phyloP scores from a whole-genome alignment of 2,797 vertebrate species.

The Spinus pinus region DNA sequence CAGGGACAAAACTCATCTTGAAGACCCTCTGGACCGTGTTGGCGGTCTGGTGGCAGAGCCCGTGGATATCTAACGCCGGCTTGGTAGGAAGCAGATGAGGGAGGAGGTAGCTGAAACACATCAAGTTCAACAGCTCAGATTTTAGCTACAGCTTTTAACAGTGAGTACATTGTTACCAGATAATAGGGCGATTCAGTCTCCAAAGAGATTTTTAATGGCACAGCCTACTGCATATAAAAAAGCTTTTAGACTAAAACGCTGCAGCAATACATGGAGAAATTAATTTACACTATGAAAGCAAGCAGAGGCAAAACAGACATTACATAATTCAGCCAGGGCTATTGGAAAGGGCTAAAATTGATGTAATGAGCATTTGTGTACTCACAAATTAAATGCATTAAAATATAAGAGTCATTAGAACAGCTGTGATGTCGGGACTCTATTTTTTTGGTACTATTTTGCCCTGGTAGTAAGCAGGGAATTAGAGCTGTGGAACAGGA shows the following conservation, averaged over 20 bases:
- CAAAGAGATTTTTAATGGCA: slow-evolving; percentile 59
- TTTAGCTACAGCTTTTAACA: neutral
- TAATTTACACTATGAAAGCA: slow-evolving; percentile 40
- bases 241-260: slow-evolving; percentile 22
- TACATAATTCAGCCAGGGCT: slow-evolving; percentile 41
- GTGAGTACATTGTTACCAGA: slow-evolving; percentile 11
- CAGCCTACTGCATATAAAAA: slow-evolving; percentile 46
- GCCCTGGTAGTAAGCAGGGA: neutral
- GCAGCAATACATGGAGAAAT: slow-evolving; percentile 43
- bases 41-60: slow-evolving; percentile 80
- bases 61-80: slow-evolving; percentile 89
- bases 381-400: slow-evolving; percentile 33
- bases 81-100: slow-evolving; percentile 95
- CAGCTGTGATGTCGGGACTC: neutral
- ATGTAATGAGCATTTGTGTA: slow-evolving; percentile 36
- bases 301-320: slow-evolving; percentile 48
- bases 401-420: slow-evolving; percentile 7
- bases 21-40: slow-evolving; percentile 93
- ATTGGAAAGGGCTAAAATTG: slow-evolving; percentile 16
- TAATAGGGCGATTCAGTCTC: slow-evolving; percentile 21
- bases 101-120: slow-evolving; percentile 87
- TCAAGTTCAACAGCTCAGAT: slow-evolving; percentile 5
- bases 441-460: neutral
- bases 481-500: neutral
- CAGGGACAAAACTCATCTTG: slow-evolving; percentile 97